Conservation (phyloP, 1,140 invertebrate genomes). For the Chironomus tepperi region DNA sequence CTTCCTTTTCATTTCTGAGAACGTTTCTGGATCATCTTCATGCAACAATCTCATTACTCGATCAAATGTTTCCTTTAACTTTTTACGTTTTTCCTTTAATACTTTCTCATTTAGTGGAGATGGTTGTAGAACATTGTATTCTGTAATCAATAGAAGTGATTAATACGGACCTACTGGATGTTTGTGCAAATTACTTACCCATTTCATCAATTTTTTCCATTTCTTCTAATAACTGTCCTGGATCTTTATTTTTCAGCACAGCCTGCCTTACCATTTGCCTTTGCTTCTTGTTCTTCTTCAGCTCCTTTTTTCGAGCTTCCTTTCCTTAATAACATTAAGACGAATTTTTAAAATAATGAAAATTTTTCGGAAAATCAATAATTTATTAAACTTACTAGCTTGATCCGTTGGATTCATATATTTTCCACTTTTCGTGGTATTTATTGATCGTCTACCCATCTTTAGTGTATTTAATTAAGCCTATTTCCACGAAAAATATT, state of each 20-base stretch:
- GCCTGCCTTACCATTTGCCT: conserved; percentile 89
- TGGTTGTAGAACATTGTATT: conserved; percentile 89
- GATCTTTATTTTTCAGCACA: conserved; percentile 98
- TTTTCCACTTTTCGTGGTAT: conserved; percentile 99
- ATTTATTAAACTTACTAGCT: conserved; percentile 70
- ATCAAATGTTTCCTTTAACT: conserved; percentile 90
- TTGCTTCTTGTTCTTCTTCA: conserved; percentile 98
- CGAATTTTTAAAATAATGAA: conserved; percentile 11
- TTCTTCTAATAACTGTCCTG: conserved; percentile 84
- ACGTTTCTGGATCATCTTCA: conserved; percentile 94
- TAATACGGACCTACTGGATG: not conserved
- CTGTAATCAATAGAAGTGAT: conserved; percentile 46
- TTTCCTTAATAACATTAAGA: conserved; percentile 58
- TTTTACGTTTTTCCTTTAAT: conserved; percentile 91
- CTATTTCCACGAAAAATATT: not conserved
- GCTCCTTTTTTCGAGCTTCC: conserved; percentile 92
- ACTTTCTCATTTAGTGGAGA: conserved; percentile 95
- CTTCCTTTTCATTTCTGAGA: conserved; percentile 80
- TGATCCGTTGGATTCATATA: conserved; percentile 99
- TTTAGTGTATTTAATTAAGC: conserved; percentile 33
- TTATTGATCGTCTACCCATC: conserved; percentile 93
- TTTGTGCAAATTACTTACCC: conserved; percentile 52
- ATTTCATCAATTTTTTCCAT: conserved; percentile 97
- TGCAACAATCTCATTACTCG: conserved; percentile 87
- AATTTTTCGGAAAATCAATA: conserved; percentile 25